Conservation (phyloP, 2,113 vertebrate species). For the Hemibates koningsi region DNA sequence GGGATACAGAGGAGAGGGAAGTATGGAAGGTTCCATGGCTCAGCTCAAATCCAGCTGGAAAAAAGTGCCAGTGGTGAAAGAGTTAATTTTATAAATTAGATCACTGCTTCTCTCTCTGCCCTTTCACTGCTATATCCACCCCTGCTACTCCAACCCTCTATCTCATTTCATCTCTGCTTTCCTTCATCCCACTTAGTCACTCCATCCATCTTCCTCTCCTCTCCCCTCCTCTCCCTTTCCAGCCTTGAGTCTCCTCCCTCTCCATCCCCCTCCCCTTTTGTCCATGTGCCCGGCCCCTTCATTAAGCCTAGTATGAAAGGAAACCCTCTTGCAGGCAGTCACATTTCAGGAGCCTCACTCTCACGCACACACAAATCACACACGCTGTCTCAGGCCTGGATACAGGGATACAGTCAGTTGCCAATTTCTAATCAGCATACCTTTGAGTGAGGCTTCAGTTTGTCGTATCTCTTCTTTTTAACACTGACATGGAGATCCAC, state of each 20-base stretch:
- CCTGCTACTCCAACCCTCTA: neutral
- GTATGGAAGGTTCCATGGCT: neutral
- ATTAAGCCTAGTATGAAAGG: slow-evolving; percentile 60
- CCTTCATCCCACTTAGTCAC: neutral
- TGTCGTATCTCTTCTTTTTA: neutral
- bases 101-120: slow-evolving; percentile 17
- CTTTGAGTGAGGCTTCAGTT: neutral
- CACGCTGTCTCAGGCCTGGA: neutral
- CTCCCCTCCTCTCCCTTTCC: neutral
- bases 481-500: slow-evolving; percentile 59
- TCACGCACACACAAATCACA: neutral
- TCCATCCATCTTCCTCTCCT: neutral
- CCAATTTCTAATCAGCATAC: neutral
- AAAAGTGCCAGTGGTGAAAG: slow-evolving; percentile 25
- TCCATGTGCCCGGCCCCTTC: slow-evolving; percentile 42
- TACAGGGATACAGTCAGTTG: neutral
- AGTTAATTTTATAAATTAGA: slow-evolving; percentile 63
- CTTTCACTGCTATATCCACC: neutral
- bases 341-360: slow-evolving; percentile 21
- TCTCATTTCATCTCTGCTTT: neutral
- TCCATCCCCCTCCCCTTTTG: slow-evolving; percentile 13
- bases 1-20: neutral
- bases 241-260: slow-evolving; percentile 22
- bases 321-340: slow-evolving; percentile 40
- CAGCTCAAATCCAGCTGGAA: neutral